Evolutionary conservation across 2,888 invertebrate genomes (phyloP).

Genomic region (Octodonta nipae): DNA sequence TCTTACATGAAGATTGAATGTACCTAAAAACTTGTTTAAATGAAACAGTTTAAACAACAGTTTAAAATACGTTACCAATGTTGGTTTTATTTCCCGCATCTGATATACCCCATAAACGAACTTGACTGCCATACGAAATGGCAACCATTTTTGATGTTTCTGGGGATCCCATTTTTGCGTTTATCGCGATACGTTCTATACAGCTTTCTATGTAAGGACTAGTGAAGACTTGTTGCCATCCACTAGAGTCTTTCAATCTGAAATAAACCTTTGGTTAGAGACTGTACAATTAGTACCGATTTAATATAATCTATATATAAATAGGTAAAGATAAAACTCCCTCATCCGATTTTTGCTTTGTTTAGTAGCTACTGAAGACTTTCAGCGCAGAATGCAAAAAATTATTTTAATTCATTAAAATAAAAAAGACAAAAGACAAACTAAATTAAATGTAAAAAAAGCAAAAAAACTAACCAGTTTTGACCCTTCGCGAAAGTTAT

Average conservation of each 20-base stretch:
- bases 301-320: too few relatives aligned
- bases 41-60: background rate
- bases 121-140: slow-evolving; percentile 62
- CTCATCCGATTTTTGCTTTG: too few relatives aligned
- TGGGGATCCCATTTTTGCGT: slow-evolving; percentile 49
- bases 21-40: slow-evolving; percentile 43
- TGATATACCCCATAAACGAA: slow-evolving; percentile 65
- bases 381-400: too few relatives aligned
- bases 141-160: slow-evolving; percentile 68
- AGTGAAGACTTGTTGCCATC: slow-evolving; percentile 91
- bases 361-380: too few relatives aligned
- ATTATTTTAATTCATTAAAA: too few relatives aligned
- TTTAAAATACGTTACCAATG: slow-evolving; percentile 39
- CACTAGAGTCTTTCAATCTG: slow-evolving; percentile 85
- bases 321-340: too few relatives aligned
- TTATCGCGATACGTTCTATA: slow-evolving; percentile 86
- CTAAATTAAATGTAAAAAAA: too few relatives aligned
- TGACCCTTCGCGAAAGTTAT: too few relatives aligned
- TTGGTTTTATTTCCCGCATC: slow-evolving; percentile 63
- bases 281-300: too few relatives aligned
- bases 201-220: slow-evolving; percentile 80
- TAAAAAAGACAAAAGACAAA: too few relatives aligned
- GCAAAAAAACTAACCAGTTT: too few relatives aligned
- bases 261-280: too few relatives aligned
- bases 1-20: slow-evolving; percentile 79